Evolutionary conservation across 2,797 vertebrate species (phyloP).

Genomic region (Leptatherina wallacei): DNA sequence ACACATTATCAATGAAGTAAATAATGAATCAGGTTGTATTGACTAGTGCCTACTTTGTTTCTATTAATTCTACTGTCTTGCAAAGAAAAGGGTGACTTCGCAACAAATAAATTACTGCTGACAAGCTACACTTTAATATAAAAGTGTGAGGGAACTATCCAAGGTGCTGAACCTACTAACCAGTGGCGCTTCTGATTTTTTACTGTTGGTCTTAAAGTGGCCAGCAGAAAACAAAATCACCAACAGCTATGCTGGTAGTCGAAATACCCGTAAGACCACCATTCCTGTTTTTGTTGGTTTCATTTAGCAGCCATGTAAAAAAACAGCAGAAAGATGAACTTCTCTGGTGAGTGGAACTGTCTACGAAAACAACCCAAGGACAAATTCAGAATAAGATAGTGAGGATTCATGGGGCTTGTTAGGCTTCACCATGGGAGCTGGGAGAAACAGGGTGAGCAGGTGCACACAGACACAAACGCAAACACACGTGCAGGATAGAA

Average conservation of each 20-base stretch:
- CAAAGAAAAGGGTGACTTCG: slow-evolving; percentile 29
- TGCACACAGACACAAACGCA: slow-evolving; percentile 34
- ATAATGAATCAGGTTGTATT: slow-evolving; percentile 56
- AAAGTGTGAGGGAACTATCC: slow-evolving; percentile 70
- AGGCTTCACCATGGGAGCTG: slow-evolving; percentile 62
- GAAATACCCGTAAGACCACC: slow-evolving; percentile 3
- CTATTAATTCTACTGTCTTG: slow-evolving; percentile 23
- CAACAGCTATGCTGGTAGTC: slow-evolving; percentile 1
- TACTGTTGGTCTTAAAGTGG: slow-evolving; percentile 1
- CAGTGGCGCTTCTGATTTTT: slow-evolving; percentile 25
- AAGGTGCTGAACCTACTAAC: slow-evolving; percentile 72
- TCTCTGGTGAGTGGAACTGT: slow-evolving; percentile 59
- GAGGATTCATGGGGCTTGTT: slow-evolving; percentile 72
- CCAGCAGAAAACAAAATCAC: slow-evolving; percentile 18
- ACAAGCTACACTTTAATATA: slow-evolving; percentile 8
- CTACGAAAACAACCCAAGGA: slow-evolving; percentile 75
- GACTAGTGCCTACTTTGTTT: slow-evolving; percentile 33
- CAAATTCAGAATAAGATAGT: slow-evolving; percentile 68
- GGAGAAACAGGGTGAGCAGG: slow-evolving; percentile 55
- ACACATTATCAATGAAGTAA: slow-evolving; percentile 45
- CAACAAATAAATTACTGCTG: slow-evolving; percentile 30
- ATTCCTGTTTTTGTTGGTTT: slow-evolving; percentile 7
- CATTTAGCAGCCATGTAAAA: slow-evolving; percentile 12
- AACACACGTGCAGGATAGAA: slow-evolving; percentile 33
- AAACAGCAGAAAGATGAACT: slow-evolving; percentile 33